Evolutionary conservation across 2,113 vertebrate species (phyloP).

Genomic region (Semicossyphus pulcher): DNA sequence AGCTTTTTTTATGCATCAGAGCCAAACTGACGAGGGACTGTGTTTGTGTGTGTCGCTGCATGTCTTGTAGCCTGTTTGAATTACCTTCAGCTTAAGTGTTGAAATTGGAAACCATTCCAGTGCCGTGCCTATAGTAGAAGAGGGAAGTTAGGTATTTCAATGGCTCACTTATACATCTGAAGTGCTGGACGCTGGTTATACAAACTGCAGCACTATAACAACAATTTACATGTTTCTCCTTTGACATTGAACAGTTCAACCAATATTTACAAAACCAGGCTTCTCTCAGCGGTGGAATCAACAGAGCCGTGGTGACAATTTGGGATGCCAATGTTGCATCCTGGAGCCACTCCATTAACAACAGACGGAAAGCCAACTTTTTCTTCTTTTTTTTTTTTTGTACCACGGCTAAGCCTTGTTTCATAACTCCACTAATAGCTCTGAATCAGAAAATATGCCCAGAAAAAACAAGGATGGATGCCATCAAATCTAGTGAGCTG

Average conservation of each 20-base stretch:
- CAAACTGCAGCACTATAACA: conserved; percentile 8
- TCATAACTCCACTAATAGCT: conserved; percentile 33
- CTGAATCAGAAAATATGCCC: conserved; percentile 29
- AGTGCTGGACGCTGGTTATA: background rate
- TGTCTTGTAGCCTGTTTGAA: background rate
- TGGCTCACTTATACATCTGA: background rate
- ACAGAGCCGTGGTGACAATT: conserved; percentile 35
- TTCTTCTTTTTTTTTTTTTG: conserved; percentile 22
- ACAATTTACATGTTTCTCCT: conserved; percentile 44
- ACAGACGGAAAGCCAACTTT: conserved; percentile 57
- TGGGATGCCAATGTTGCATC: conserved; percentile 41
- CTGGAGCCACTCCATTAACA: conserved; percentile 59
- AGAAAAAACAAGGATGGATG: conserved; percentile 43
- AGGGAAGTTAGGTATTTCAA: conserved; percentile 10
- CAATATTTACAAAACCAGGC: conserved; percentile 54
- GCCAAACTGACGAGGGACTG: conserved; percentile 5
- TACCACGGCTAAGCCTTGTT: conserved; percentile 28
- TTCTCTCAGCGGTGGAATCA: conserved; percentile 33
- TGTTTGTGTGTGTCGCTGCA: conserved; percentile 11
- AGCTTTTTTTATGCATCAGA: conserved; percentile 33
- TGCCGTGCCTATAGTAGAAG: background rate
- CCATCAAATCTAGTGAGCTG: conserved; percentile 8
- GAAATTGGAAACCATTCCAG: conserved; percentile 23
- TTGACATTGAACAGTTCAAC: conserved; percentile 53
- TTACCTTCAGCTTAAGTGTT: conserved; percentile 8